Conservation (phyloP, 35 echinoderm and acorn worm genomes). For the Lytechinus variegatus region DNA sequence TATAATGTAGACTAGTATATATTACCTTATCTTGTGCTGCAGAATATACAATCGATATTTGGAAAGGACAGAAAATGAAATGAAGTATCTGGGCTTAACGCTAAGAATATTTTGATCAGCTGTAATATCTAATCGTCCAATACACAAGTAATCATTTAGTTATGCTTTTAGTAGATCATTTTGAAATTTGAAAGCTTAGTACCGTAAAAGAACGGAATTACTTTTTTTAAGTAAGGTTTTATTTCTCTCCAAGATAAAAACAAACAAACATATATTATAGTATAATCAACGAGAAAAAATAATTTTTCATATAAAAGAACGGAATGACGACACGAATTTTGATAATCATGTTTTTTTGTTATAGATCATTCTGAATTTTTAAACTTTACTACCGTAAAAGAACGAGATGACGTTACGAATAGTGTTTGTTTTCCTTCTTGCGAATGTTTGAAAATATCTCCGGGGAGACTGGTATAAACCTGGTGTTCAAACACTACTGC, state of each 20-base stretch:
- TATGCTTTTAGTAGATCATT: too few species aligned
- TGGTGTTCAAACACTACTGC: background rate
- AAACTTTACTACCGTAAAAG: background rate
- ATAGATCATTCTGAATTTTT: background rate
- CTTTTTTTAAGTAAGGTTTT: too few species aligned
- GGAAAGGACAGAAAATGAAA: background rate
- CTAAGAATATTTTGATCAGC: background rate
- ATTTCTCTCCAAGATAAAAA: too few species aligned
- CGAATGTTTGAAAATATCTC: slow-evolving; percentile 5
- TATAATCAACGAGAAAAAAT: too few species aligned
- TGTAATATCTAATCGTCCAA: too few species aligned
- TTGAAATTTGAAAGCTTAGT: too few species aligned
- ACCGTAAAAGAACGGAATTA: too few species aligned
- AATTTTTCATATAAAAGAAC: too few species aligned
- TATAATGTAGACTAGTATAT: background rate
- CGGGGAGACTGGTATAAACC: background rate
- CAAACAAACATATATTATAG: too few species aligned
- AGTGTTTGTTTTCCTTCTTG: slow-evolving; percentile 1
- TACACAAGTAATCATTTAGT: too few species aligned
- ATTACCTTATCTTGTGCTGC: background rate
- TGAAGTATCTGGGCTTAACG: background rate
- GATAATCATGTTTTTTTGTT: too few species aligned
- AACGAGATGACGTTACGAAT: background rate
- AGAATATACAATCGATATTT: background rate
- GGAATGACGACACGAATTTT: too few species aligned